Conservation (phyloP, 2,797 vertebrate species). For the Percopsis omiscomaycus region DNA sequence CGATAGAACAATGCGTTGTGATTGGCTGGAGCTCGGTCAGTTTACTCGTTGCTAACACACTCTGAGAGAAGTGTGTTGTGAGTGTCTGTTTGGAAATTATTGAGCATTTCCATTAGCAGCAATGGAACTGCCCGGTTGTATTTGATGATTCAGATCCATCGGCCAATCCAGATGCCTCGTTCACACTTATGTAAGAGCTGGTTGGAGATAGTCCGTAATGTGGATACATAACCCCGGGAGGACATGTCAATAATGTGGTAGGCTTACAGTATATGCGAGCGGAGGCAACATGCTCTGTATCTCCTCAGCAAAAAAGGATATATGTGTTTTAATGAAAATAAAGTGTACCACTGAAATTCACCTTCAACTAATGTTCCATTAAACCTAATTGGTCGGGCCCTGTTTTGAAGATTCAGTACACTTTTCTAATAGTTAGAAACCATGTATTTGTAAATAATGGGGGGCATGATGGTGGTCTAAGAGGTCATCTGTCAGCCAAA, state of each 20-base stretch:
- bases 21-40: constrained; percentile 9
- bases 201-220: constrained; percentile 49
- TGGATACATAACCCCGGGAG: constrained; percentile 50
- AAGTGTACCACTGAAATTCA: too few relatives aligned
- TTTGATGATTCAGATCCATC: constrained; percentile 66
- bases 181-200: constrained; percentile 68
- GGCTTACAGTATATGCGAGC: too few relatives aligned
- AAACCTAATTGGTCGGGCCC: too few relatives aligned
- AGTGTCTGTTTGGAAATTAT: constrained; percentile 74
- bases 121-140: constrained; percentile 65
- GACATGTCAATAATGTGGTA: background rate
- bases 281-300: background rate
- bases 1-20: constrained; percentile 10
- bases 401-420: too few relatives aligned
- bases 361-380: too few relatives aligned
- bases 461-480: too few relatives aligned
- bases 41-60: background rate
- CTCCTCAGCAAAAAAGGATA: too few relatives aligned
- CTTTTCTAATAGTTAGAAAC: too few relatives aligned
- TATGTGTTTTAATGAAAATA: too few relatives aligned
- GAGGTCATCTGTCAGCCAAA: too few relatives aligned
- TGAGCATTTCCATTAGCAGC: constrained; percentile 60
- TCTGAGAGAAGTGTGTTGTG: constrained; percentile 43
- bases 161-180: constrained; percentile 49
- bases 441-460: too few relatives aligned